Conservation (phyloP, 2,113 vertebrate genomes). For the Zosterops pallidus region DNA sequence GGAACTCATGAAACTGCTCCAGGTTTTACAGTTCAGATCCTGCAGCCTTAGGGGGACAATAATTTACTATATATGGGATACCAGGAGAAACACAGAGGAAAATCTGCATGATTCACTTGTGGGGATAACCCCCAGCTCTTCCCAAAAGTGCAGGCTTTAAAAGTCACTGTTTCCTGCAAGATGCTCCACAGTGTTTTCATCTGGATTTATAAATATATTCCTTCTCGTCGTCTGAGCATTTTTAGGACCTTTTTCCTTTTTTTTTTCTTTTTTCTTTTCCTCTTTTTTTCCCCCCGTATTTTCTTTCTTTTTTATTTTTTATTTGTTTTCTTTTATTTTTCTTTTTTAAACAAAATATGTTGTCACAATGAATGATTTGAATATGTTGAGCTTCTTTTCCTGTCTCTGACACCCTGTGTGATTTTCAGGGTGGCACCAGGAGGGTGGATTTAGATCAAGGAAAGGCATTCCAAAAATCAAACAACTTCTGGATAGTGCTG, state of each 20-base stretch:
- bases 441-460: background rate
- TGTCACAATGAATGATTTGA: background rate
- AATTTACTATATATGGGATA: background rate
- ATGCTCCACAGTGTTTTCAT: background rate
- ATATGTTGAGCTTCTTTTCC: rapidly evolving
- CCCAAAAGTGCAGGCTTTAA: background rate
- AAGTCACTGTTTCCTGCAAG: background rate
- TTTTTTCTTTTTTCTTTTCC: background rate
- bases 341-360: rapidly evolving
- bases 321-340: background rate
- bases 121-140: background rate
- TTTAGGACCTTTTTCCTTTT: background rate
- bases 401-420: background rate
- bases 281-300: too few species aligned
- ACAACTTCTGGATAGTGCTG: too few species aligned
- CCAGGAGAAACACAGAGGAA: background rate
- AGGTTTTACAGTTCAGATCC: background rate
- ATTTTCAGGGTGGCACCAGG: background rate
- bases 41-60: background rate
- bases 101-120: background rate
- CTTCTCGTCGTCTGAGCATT: background rate
- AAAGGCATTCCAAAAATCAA: background rate
- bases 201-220: background rate
- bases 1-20: background rate
- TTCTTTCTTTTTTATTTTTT: too few species aligned